Evolutionary conservation across 2,797 vertebrate genomes (phyloP), one percentile per base, ranked within the genome.

Genomic region (Trematomus bernacchii): DNA sequence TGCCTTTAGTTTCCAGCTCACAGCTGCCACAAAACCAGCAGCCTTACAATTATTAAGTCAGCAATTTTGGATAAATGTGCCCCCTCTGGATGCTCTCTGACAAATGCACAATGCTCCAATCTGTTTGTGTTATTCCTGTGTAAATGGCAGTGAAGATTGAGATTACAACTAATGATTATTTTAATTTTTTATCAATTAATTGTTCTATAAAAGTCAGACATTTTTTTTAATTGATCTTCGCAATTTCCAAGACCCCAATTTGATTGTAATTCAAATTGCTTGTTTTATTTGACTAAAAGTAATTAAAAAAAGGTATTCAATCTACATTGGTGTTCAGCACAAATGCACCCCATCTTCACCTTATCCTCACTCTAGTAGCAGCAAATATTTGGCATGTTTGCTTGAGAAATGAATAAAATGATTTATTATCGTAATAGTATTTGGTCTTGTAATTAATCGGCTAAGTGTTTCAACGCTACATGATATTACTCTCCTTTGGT

Each of bases 1-100:
- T 74, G 27, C 15, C 37, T 61, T 10, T 40, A 54, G 37, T 55
- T 53, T 62, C 43, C 16, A 48, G 15, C 40, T 42, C 57, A 46
- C 46, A 61, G 71, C 37, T 44, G 62, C 51, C 6, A 19, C 12
- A 42, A 15, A 73, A 48, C 14, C 33, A 51, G 53, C 51, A 60
- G 16, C 50, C 12, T 16, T 19, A 4, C 8, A 75, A 60, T 52
- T 12, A 57, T 72, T 47, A 42, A 66, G 66, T 76, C 73, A 83
- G 64, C 53, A 0, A 66, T 73, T 70, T 67, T 42, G 47, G 58
- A 23, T 62, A 19, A 37, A 13, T 42, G 11, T 46, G n/a, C 65
- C 62, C n/a, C 30, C 62, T 63, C 66, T 66, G 10, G 47, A 66
- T 61, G 15, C 19, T 63, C 78, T 14, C 50, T 48, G 23, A 59